Evolutionary conservation across 2,888 invertebrate genomes (phyloP).

Genomic region (Cyclophora albipunctata): DNA sequence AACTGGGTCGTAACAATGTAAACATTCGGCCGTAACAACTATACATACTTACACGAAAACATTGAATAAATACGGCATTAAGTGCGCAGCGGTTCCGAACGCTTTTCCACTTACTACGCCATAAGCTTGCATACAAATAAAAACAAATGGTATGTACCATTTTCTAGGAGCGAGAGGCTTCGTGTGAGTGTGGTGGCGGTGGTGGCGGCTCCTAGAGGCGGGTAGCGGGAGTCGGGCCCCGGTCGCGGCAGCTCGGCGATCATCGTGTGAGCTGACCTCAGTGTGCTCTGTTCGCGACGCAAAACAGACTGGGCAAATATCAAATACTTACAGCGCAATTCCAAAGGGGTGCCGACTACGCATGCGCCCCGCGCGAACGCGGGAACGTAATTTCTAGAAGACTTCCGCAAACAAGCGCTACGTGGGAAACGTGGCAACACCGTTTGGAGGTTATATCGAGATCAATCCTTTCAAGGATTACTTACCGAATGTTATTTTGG

Average conservation of each 20-base stretch:
- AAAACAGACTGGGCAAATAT: slow-evolving; percentile 47
- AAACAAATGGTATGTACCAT: slow-evolving; percentile 48
- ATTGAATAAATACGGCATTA: slow-evolving; percentile 11
- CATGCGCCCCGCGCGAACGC: slow-evolving; percentile 59
- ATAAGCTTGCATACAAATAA: slow-evolving; percentile 36
- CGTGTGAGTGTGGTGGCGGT: slow-evolving; percentile 22
- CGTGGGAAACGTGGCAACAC: slow-evolving; percentile 16
- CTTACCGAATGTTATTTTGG: neutral
- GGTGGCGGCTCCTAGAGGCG: slow-evolving; percentile 16
- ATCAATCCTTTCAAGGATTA: slow-evolving; percentile 5
- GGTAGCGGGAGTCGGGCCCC: slow-evolving; percentile 36
- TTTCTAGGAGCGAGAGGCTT: slow-evolving; percentile 26
- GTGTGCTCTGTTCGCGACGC: slow-evolving; percentile 41
- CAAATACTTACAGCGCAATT: slow-evolving; percentile 39
- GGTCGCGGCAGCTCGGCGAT: slow-evolving; percentile 53
- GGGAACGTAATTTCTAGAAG: slow-evolving; percentile 64
- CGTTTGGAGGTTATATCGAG: slow-evolving; percentile 15
- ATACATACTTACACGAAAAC: slow-evolving; percentile 9
- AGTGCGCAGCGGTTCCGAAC: slow-evolving; percentile 15
- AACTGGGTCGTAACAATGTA: no score
- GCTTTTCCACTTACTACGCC: slow-evolving; percentile 36
- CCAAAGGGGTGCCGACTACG: slow-evolving; percentile 50
- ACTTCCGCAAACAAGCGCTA: slow-evolving; percentile 37
- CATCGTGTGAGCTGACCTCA: slow-evolving; percentile 38
- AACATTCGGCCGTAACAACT: slow-evolving; percentile 9